These are phyloP conservation scores for Lithophane semibrunnea DNA, from an alignment of 2,888 invertebrate species.

Conservation along the genomic window DNA sequence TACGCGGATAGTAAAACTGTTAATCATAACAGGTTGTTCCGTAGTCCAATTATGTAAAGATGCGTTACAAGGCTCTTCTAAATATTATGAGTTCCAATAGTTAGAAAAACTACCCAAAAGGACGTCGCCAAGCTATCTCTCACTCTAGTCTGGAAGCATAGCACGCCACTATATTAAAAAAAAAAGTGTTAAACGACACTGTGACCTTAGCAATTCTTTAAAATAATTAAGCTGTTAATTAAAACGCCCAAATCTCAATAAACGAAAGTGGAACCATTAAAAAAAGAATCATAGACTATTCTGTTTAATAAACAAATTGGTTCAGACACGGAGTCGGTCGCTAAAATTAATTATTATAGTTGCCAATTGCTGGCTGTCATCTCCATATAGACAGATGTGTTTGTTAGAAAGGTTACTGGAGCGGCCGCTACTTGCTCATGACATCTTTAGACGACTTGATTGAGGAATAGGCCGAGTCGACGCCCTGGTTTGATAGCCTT, in stretches of 20 bases:
- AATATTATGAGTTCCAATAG: background rate
- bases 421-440: constrained; percentile 66
- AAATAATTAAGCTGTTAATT: constrained; percentile 22
- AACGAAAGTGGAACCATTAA: constrained; percentile 65
- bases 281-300: constrained; percentile 53
- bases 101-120: background rate
- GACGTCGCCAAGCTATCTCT: background rate
- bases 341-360: constrained; percentile 83
- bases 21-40: background rate
- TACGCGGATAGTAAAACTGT: constrained; percentile 1
- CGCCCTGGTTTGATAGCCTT: constrained; percentile 68
- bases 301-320: constrained; percentile 72
- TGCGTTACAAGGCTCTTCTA: background rate
- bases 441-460: constrained; percentile 58
- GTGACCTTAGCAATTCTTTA: constrained; percentile 11
- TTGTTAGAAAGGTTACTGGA: constrained; percentile 77
- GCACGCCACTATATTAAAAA: background rate
- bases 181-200: constrained; percentile 4
- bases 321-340: constrained; percentile 72
- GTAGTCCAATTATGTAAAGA: too few species aligned
- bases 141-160: background rate
- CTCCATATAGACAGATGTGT: constrained; percentile 81
- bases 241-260: constrained; percentile 57
- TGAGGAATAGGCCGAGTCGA: constrained; percentile 49
- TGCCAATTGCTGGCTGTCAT: constrained; percentile 84